Evolutionary conservation across 2,113 vertebrate genomes (phyloP).

Genomic region (Motacilla alba): DNA sequence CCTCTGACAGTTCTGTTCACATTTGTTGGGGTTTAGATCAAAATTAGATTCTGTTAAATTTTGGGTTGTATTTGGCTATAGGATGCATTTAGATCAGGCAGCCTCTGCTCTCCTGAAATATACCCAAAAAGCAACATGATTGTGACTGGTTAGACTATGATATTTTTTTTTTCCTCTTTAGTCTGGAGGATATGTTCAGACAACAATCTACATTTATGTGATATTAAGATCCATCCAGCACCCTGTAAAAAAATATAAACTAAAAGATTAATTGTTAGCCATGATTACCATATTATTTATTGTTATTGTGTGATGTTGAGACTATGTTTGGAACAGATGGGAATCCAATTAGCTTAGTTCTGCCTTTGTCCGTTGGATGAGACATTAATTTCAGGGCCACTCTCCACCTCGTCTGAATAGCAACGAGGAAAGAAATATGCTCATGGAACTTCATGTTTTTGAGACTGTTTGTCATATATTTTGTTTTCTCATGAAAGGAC

Average conservation of each 20-base stretch:
- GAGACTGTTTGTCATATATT: constrained; percentile 15
- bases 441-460: background rate
- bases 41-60: background rate
- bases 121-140: background rate
- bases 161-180: background rate
- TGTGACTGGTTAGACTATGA: background rate
- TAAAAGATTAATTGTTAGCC: constrained; percentile 40
- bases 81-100: background rate
- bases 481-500: constrained; percentile 31
- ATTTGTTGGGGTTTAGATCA: background rate
- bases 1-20: background rate
- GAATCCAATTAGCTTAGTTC: constrained; percentile 66
- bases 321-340: constrained; percentile 66
- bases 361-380: constrained; percentile 53
- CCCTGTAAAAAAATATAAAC: constrained; percentile 1
- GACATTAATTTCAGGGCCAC: constrained; percentile 63
- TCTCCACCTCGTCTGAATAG: constrained; percentile 43
- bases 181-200: background rate
- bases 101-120: background rate
- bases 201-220: background rate
- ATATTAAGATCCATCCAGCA: background rate
- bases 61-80: background rate
- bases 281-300: constrained; percentile 47
- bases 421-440: background rate
- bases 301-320: constrained; percentile 41